Evolutionary conservation across 2,113 vertebrate genomes (phyloP).

Genomic region (Lathamus discolor): DNA sequence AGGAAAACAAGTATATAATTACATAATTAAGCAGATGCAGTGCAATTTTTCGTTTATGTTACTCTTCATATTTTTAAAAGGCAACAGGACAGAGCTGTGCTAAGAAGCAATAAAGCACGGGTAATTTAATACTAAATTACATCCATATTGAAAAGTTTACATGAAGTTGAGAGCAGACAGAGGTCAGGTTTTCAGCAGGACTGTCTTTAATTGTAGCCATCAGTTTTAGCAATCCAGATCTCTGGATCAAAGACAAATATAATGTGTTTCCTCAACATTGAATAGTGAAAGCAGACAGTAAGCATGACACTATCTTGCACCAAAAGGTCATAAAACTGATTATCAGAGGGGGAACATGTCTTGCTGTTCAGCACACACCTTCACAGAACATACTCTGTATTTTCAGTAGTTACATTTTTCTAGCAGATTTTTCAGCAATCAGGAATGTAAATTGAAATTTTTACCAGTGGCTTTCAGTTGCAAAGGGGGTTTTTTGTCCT

Average conservation of each 20-base stretch:
- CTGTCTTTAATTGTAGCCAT: constrained; percentile 84
- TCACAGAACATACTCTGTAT: neutral
- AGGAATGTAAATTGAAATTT: neutral
- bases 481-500: constrained; percentile 19
- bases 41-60: constrained; percentile 80
- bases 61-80: constrained; percentile 77
- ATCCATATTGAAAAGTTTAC: constrained; percentile 95
- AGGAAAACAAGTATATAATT: constrained; percentile 79
- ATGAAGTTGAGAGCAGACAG: constrained; percentile 83
- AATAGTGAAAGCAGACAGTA: constrained; percentile 74
- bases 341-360: constrained; percentile 48
- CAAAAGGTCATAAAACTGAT: constrained; percentile 72
- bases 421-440: constrained; percentile 35
- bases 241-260: constrained; percentile 81
- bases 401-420: neutral
- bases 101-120: constrained; percentile 91
- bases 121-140: constrained; percentile 95
- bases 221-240: constrained; percentile 77
- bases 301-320: constrained; percentile 69
- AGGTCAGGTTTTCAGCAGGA: constrained; percentile 82
- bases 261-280: constrained; percentile 69
- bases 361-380: constrained; percentile 51
- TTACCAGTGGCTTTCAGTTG: constrained; percentile 11
- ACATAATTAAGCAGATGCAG: constrained; percentile 77
- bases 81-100: constrained; percentile 77